Evolutionary conservation across 1,140 invertebrate species (phyloP).

Genomic region (Sarcophaga bullata): DNA sequence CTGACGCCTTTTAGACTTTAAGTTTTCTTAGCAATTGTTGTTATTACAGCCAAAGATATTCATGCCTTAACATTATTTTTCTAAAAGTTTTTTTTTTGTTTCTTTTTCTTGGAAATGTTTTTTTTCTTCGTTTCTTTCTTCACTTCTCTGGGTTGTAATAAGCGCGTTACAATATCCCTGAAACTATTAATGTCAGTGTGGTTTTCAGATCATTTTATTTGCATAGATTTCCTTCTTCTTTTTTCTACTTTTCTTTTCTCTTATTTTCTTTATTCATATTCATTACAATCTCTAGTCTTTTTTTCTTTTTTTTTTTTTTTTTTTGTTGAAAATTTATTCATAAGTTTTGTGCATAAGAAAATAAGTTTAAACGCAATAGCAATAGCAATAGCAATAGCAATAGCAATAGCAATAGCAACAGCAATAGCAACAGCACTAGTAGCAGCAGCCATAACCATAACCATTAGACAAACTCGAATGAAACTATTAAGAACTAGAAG

Average conservation of each 20-base stretch:
- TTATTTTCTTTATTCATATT: no score
- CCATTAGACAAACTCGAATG: not conserved
- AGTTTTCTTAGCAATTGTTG: constrained; percentile 4
- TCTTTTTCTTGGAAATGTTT: no score
- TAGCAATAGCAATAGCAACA: no score
- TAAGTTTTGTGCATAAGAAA: constrained; percentile 7
- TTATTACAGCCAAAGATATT: not conserved
- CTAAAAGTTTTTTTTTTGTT: no score
- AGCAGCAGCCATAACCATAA: not conserved
- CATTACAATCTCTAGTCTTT: not conserved
- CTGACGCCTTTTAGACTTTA: not conserved
- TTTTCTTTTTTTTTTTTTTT: not conserved
- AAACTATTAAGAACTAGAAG: no score
- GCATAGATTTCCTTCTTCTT: not conserved
- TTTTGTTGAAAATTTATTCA: not conserved
- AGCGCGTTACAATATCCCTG: not conserved
- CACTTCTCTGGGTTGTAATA: not conserved
- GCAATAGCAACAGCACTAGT: not conserved
- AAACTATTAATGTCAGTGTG: constrained; percentile 2
- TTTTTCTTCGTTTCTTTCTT: not conserved
- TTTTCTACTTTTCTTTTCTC: no score
- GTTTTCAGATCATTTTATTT: constrained; percentile 9
- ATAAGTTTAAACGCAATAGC: not conserved
- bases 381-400: not conserved
- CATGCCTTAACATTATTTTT: no score